Conservation (phyloP, 2,113 vertebrate genomes). For the Gasterosteus aculeatus region DNA sequence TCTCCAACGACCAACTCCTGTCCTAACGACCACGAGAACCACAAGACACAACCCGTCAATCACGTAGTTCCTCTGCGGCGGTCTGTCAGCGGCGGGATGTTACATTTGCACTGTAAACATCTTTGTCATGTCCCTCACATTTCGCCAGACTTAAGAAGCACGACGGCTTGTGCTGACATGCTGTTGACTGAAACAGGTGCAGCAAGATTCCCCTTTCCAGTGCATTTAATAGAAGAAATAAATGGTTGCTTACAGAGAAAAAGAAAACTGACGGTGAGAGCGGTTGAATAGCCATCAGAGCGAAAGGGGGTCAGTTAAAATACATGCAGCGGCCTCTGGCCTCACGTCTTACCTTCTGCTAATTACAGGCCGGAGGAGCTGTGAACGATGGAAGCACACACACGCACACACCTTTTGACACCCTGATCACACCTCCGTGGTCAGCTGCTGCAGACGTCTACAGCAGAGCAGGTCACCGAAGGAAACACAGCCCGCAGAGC, state of each 20-base stretch:
- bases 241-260: conserved; percentile 2
- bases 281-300: conserved; percentile 36
- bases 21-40: conserved; percentile 60
- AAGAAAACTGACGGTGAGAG: conserved; percentile 41
- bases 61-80: conserved; percentile 37
- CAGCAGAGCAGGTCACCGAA: conserved; percentile 22
- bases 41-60: conserved; percentile 41
- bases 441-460: conserved; percentile 30
- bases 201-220: neutral
- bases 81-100: conserved; percentile 8
- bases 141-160: neutral
- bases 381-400: conserved; percentile 44
- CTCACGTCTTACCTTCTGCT: conserved; percentile 58
- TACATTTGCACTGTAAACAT: conserved; percentile 12
- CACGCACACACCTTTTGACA: conserved; percentile 35
- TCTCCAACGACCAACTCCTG: conserved; percentile 51
- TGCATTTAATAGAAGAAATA: neutral
- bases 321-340: conserved; percentile 10
- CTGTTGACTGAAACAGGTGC: conserved; percentile 1
- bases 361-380: conserved; percentile 55
- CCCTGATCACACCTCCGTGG: conserved; percentile 50
- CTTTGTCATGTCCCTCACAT: neutral
- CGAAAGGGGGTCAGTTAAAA: conserved; percentile 25
- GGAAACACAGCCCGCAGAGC: neutral
- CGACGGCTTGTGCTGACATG: neutral